Evolutionary conservation across 1,140 invertebrate genomes (phyloP).

Genomic region (Drosophila repletoides): DNA sequence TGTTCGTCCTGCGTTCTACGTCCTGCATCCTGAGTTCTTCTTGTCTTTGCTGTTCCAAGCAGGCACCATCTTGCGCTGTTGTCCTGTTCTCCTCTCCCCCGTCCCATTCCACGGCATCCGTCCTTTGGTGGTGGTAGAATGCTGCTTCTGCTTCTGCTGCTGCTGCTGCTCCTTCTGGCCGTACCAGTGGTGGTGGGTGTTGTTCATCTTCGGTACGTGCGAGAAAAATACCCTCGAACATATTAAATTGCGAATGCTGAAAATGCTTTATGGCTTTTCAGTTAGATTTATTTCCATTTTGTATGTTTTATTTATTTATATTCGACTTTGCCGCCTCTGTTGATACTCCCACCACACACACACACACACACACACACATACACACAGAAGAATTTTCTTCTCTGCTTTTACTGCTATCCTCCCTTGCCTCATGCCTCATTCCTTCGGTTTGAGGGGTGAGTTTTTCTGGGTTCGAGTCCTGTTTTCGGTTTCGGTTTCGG

Average conservation of each 20-base stretch:
- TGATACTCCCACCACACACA: conserved; percentile 40
- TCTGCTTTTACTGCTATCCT: neutral
- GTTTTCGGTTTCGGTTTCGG: conserved; percentile 62
- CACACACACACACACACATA: conserved; percentile 35
- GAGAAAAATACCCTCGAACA: conserved; percentile 80
- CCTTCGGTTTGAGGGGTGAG: conserved; percentile 39
- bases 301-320: conserved; percentile 82
- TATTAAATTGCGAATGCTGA: conserved; percentile 82
- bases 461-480: conserved; percentile 49
- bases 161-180: conserved; percentile 27
- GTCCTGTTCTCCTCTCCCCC: neutral
- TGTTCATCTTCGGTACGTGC: conserved; percentile 77
- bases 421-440: conserved; percentile 17
- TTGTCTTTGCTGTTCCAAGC: conserved; percentile 46
- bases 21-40: conserved; percentile 40
- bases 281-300: conserved; percentile 82
- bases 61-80: conserved; percentile 73
- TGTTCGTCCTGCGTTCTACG: conserved; percentile 45
- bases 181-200: conserved; percentile 38
- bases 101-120: neutral
- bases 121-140: conserved; percentile 32
- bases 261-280: conserved; percentile 82
- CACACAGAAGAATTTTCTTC: neutral
- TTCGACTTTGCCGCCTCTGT: conserved; percentile 57
- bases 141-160: conserved; percentile 25